These are phyloP conservation scores for Poecilia wingei DNA, from an alignment of 2,797 vertebrate genomes.

Conservation along the genomic window DNA sequence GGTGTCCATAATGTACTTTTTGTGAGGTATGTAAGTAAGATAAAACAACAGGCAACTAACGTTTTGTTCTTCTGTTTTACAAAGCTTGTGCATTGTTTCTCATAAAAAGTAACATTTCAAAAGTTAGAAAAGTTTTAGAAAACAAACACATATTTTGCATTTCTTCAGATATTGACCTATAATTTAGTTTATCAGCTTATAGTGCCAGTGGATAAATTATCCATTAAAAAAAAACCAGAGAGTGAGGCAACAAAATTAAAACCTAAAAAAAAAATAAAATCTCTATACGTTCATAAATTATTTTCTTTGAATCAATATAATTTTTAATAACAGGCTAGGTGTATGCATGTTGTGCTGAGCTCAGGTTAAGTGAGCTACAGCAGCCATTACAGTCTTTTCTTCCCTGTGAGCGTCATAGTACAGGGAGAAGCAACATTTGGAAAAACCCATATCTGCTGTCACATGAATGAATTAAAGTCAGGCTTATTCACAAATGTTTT, in stretches of 20 bases:
- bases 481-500: background rate
- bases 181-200: background rate
- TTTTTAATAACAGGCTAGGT: background rate
- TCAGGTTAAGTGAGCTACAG: too few species aligned
- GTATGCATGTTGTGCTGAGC: too few species aligned
- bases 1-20: constrained; percentile 19
- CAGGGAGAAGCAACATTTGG: background rate
- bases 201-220: background rate
- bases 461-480: background rate
- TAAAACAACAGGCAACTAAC: constrained; percentile 12
- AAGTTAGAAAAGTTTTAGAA: background rate
- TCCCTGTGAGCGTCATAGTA: background rate
- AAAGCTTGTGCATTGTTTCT: background rate
- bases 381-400: background rate
- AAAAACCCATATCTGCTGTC: background rate
- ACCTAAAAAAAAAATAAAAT: background rate
- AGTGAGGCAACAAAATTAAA: background rate
- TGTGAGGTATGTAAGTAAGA: constrained; percentile 12
- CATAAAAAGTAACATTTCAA: background rate
- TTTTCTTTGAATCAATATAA: background rate
- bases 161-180: too few species aligned
- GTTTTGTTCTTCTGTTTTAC: background rate
- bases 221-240: background rate
- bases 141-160: too few species aligned
- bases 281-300: background rate